These are phyloP conservation scores for Drosophila neonasuta DNA, from an alignment of 2,888 invertebrate genomes.

Conservation along the genomic window DNA sequence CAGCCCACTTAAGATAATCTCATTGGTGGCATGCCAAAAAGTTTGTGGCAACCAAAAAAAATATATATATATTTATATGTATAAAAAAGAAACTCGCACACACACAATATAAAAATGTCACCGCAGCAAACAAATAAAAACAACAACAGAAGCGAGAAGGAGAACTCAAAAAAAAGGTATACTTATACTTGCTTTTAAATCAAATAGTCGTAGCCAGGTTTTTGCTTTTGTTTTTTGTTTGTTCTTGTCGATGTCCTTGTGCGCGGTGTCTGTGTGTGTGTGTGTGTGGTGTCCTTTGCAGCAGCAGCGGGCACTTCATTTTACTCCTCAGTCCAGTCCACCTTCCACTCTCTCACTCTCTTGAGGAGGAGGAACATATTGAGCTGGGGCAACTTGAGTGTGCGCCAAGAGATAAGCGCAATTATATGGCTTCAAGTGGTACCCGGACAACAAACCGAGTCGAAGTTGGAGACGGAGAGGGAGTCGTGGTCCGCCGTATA, in stretches of 20 bases:
- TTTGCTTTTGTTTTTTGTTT: conserved; percentile 13
- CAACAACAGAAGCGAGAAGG: conserved; percentile 26
- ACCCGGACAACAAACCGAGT: conserved; percentile 15
- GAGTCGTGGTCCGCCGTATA: conserved; percentile 47
- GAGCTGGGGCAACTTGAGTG: conserved; percentile 74
- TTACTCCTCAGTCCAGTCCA: conserved; percentile 51
- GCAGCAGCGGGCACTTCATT: conserved; percentile 67
- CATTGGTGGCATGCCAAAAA: conserved; percentile 75
- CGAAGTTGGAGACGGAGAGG: neutral
- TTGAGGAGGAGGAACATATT: conserved; percentile 63
- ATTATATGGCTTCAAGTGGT: conserved; percentile 73
- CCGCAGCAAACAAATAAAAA: conserved; percentile 51
- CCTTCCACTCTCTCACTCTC: neutral
- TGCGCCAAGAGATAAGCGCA: conserved; percentile 78
- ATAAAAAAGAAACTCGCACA: conserved; percentile 1
- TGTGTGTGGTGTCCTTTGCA: conserved; percentile 31
- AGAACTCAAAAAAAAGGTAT: conserved; percentile 52
- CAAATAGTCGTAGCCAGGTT: conserved; percentile 61
- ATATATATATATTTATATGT: neutral
- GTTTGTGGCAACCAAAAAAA: conserved; percentile 42
- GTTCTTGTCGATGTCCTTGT: conserved; percentile 12
- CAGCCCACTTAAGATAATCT: conserved; percentile 77
- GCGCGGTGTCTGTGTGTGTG: neutral
- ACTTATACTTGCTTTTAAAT: conserved; percentile 66
- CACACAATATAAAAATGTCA: conserved; percentile 72